phyloP scores from a whole-genome alignment of 2,888 invertebrate genomes.

The Pristionchus exspectatus region DNA sequence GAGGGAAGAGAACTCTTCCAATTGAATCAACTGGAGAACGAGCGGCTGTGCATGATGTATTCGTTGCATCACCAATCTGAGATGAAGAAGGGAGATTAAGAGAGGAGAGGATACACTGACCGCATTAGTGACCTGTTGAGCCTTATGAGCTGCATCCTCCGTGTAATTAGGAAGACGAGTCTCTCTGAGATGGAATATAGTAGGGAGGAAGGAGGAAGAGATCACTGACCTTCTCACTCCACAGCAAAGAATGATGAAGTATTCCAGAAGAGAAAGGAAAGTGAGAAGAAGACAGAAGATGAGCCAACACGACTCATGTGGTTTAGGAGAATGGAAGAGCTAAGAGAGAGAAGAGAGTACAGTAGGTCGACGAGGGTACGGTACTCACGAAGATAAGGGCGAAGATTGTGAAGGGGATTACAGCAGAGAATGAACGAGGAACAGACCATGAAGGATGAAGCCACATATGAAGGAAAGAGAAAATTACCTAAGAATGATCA shows the following conservation, averaged over 20 bases:
- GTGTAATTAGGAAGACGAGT: constrained; percentile 47
- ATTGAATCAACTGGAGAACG: constrained; percentile 70
- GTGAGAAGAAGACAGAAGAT: constrained; percentile 73
- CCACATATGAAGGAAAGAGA: constrained; percentile 78
- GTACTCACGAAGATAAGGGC: constrained; percentile 81
- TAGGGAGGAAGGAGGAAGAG: neutral
- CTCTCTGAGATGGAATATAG: neutral
- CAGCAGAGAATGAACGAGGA: constrained; percentile 75
- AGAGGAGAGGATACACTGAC: neutral
- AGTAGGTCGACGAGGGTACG: neutral
- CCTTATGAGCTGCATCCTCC: constrained; percentile 31
- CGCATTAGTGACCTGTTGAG: constrained; percentile 33
- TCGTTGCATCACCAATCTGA: constrained; percentile 41
- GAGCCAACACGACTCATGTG: constrained; percentile 66
- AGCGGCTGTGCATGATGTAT: constrained; percentile 38
- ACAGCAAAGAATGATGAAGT: constrained; percentile 76
- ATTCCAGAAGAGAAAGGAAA: constrained; percentile 76
- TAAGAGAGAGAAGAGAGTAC: constrained; percentile 7
- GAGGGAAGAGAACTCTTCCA: constrained; percentile 74
- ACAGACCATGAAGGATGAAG: constrained; percentile 77
- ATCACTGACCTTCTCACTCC: constrained; percentile 69
- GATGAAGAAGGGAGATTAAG: neutral
- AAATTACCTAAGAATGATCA: constrained; percentile 61
- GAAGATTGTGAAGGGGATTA: constrained; percentile 75
- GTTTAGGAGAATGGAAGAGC: constrained; percentile 58